phyloP scores from a whole-genome alignment of 2,113 vertebrate genomes.

The Pleuronectes platessa region DNA sequence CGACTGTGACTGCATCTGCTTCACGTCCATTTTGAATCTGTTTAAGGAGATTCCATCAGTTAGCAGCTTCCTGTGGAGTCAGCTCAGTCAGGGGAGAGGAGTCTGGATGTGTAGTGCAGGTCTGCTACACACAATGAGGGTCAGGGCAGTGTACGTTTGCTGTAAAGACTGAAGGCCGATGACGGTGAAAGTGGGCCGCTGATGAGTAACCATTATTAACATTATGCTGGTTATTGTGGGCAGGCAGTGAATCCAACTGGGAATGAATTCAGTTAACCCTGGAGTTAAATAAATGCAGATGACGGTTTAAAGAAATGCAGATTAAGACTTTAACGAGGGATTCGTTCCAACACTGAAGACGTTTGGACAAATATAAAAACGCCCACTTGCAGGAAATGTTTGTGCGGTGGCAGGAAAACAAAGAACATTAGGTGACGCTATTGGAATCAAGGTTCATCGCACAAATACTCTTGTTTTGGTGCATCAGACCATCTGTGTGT shows the following conservation, averaged over 20 bases:
- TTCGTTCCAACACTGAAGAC: background rate
- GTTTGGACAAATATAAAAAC: background rate
- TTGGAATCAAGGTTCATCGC: conserved; percentile 28
- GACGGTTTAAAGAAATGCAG: background rate
- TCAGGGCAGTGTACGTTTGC: background rate
- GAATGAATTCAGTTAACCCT: conserved; percentile 48
- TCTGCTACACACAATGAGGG: conserved; percentile 41
- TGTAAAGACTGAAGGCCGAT: background rate
- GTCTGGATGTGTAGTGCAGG: background rate
- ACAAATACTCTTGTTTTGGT: conserved; percentile 13
- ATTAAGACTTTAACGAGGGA: conserved; percentile 15
- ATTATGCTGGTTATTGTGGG: conserved; percentile 24
- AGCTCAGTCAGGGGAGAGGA: background rate
- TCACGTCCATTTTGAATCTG: background rate
- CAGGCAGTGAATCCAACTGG: conserved; percentile 42
- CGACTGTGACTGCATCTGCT: background rate
- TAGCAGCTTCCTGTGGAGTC: conserved; percentile 8
- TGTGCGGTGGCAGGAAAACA: conserved; percentile 11
- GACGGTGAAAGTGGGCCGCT: conserved; percentile 11
- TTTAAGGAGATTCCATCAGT: conserved; percentile 27
- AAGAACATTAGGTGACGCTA: background rate
- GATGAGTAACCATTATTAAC: conserved; percentile 12
- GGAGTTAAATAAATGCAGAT: conserved; percentile 64
- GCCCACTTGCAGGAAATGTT: background rate
- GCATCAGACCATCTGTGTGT: background rate